Evolutionary conservation across 2,888 invertebrate genomes (phyloP).

Genomic region (Caenorhabditis becei): DNA sequence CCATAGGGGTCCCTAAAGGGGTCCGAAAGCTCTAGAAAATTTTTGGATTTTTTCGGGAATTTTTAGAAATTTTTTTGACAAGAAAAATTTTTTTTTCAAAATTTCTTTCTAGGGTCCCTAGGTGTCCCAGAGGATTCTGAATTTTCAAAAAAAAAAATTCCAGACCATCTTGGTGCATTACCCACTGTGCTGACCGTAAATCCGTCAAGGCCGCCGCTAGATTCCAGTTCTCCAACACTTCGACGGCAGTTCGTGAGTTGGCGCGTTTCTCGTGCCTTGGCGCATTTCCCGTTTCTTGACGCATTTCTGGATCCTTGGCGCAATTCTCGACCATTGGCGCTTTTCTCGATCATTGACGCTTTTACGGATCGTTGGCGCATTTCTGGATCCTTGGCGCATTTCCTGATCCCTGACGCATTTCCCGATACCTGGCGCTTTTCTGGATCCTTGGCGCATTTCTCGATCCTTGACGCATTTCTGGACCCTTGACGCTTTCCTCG

Average conservation of each 20-base stretch:
- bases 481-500: background rate
- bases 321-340: no score
- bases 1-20: no score
- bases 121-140: no score
- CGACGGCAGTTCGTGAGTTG: constrained; percentile 25
- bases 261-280: background rate
- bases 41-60: no score
- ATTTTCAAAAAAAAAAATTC: background rate
- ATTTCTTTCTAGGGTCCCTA: no score
- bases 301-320: background rate
- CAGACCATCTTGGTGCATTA: constrained; percentile 67
- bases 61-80: no score
- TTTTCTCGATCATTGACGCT: no score
- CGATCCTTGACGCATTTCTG: background rate
- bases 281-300: no score
- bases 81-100: no score
- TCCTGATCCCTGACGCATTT: background rate
- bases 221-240: constrained; percentile 52
- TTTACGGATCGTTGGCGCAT: background rate
- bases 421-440: background rate
- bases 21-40: no score
- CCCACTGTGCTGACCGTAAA: constrained; percentile 61
- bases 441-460: no score
- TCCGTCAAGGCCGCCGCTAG: constrained; percentile 65
- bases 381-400: no score